Evolutionary conservation across 2,797 vertebrate genomes (phyloP).

Genomic region (Galago senegalensis): DNA sequence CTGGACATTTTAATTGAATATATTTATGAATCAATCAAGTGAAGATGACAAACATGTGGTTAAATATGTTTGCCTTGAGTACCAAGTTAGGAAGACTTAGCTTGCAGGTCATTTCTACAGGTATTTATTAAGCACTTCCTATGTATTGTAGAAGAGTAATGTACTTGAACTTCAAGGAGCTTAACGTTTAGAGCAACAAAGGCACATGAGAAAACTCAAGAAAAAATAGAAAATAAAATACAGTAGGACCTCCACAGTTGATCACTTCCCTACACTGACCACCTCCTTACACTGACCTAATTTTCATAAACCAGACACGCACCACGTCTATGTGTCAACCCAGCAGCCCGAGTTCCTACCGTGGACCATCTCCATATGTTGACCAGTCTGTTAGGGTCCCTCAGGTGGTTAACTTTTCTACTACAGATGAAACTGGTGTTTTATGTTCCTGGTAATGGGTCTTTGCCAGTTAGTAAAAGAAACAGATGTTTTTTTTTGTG

Average conservation of each 20-base stretch:
- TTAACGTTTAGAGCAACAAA: not conserved
- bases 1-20: conserved; percentile 32
- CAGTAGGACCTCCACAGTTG: no score
- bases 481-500: not conserved
- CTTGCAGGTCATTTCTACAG: not conserved
- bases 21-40: not conserved
- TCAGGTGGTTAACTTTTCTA: no score
- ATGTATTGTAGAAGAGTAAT: not conserved
- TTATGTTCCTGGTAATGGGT: not conserved
- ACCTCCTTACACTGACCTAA: no score
- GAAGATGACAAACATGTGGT: not conserved
- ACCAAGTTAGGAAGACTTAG: not conserved
- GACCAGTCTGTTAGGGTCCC: no score
- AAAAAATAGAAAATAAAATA: not conserved
- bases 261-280: no score
- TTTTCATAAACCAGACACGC: no score
- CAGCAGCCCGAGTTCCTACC: no score
- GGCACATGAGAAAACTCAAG: not conserved
- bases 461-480: not conserved
- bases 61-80: not conserved
- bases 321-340: no score
- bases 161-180: not conserved
- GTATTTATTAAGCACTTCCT: conserved; percentile 9
- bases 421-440: not conserved
- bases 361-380: no score